Evolutionary conservation across 2,797 vertebrate genomes (phyloP), one percentile per base, ranked within the genome.

Genomic region (Clarias laeviceps): DNA sequence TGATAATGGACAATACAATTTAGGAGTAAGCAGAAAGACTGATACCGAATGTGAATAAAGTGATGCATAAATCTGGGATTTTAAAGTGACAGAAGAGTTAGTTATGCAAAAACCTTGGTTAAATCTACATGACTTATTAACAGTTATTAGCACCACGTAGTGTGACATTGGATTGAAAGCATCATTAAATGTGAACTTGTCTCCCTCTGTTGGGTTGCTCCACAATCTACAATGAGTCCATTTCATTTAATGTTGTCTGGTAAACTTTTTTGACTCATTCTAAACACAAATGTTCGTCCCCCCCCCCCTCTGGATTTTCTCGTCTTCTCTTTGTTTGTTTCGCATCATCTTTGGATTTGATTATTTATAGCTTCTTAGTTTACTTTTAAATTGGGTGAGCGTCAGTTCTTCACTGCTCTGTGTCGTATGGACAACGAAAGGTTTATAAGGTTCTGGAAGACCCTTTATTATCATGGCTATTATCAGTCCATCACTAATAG

Each of bases 21-120:
- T 93, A 92, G 92, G 89, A 91, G 59, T 92, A 92, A 80, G 50
- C 86, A 0, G 84, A 91, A 20, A 59, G 90, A 50, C 81, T 92
- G 61, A 84, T 93, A 61, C 87, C 88, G 45, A 89, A 77, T 0
- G 91, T 93, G 85, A 89, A 93, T 85, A 32, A 34, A 0, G 85
- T 22, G 5, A 85, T 93, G 64, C 84, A 27, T 54, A 89, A 74
- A 54, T 61, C 20, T 0, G 90, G 88, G 5, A 54, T 92, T 64
- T 27, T 93, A 50, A 82, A 69, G 14, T 59, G 14, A 57, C 57
- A 40, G 57, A 70, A 72, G 29, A 24, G 15, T 6, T 4, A 34
- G 24, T 40, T 20, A 4, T 17, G 22, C 8, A 18, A 59, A 77
- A 66, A 29, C 17, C 17, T 61, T 59, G n/a, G 11, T 34, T 37